A percentile compares a stretch with the other conserved stretches of the same genome.
These are phyloP conservation scores for Pygoscelis antarcticus DNA, from an alignment of 2,113 vertebrate genomes.

Conservation along the genomic window DNA sequence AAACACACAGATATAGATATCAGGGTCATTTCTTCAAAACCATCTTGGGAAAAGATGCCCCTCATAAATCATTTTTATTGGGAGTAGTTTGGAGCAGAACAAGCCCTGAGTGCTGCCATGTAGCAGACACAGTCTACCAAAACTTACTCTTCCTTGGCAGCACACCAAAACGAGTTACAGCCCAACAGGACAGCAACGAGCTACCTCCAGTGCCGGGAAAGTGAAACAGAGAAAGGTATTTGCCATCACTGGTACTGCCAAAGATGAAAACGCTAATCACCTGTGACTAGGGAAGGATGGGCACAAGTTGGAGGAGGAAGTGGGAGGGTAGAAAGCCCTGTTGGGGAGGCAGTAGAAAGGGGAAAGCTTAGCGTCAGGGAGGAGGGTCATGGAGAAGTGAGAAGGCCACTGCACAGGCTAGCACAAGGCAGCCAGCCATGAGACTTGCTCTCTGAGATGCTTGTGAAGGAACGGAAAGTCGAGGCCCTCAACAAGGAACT, in stretches of 20 bases:
- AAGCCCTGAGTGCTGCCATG: background rate
- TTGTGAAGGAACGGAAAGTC: background rate
- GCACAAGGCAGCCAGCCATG: background rate
- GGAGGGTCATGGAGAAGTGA: background rate
- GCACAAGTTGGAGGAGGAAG: background rate
- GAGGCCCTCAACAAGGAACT: rapidly evolving
- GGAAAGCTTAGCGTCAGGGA: background rate
- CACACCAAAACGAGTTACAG: background rate
- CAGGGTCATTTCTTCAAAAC: background rate
- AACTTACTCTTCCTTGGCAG: background rate
- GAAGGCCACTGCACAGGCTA: background rate
- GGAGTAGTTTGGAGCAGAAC: background rate
- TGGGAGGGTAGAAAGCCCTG: background rate
- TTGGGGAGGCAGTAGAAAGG: background rate
- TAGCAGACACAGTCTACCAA: background rate
- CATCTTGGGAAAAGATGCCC: background rate
- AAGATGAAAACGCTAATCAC: background rate
- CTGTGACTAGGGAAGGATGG: background rate
- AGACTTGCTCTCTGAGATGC: background rate
- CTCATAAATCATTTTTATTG: background rate
- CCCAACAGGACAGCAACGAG: background rate
- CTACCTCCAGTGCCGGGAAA: background rate
- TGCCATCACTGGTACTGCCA: background rate
- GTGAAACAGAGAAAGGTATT: background rate
- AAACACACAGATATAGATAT: background rate